These are phyloP conservation scores for Potamilus streckersoni DNA, from an alignment of 1,140 invertebrate species.

Conservation along the genomic window DNA sequence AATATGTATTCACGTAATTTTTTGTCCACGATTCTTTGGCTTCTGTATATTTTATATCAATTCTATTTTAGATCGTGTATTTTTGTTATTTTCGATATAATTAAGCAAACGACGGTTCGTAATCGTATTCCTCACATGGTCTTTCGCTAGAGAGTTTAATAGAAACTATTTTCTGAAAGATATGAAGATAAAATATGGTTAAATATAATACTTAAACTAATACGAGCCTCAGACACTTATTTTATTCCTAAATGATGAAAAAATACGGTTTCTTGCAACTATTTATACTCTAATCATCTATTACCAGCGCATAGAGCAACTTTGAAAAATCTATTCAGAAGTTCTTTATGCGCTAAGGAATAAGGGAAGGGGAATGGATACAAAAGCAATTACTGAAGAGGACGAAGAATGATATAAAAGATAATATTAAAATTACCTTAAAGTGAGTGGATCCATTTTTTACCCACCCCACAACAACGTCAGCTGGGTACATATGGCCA, in stretches of 20 bases:
- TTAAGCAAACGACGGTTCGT: background rate
- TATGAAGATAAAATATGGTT: background rate
- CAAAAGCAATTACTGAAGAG: background rate
- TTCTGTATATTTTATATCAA: background rate
- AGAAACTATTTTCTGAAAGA: too few relatives aligned
- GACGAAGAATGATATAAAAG: background rate
- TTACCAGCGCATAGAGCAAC: too few relatives aligned
- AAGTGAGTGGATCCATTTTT: constrained; percentile 25
- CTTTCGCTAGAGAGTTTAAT: too few relatives aligned
- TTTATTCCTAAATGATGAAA: background rate
- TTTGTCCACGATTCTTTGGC: too few relatives aligned
- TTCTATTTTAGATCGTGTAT: background rate
- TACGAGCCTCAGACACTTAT: background rate
- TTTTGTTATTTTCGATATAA: background rate
- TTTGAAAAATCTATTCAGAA: too few relatives aligned
- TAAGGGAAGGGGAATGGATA: background rate
- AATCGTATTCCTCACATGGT: background rate
- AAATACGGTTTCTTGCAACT: background rate
- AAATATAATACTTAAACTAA: background rate
- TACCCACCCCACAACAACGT: constrained; percentile 48
- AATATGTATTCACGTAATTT: background rate
- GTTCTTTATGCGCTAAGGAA: too few relatives aligned
- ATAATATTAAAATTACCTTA: constrained; percentile 12
- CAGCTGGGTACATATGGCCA: constrained; percentile 38
- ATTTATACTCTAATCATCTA: background rate